Base-by-base conservation (phyloP, 2,797 vertebrate species). In the Alauda arvensis region DNA sequence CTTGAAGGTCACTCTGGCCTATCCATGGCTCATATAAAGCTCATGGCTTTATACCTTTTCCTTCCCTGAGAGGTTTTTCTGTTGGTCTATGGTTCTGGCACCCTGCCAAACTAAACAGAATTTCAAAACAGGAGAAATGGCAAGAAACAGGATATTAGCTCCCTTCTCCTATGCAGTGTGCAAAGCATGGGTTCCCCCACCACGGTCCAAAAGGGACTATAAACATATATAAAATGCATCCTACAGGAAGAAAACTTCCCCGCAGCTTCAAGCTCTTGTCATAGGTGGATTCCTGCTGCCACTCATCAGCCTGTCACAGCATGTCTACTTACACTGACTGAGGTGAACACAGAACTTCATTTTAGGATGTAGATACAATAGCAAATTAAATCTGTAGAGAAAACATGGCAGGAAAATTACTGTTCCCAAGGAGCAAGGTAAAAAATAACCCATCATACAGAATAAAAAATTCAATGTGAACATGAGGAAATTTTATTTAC, bases 251-350 rank as follows among this genome's bases (percentile, higher is more conserved):
- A 77, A 79, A 68, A 13, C 24, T 77, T 52, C 40, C 57, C 51
- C 42, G 40, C 28, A 77, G 33, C 40, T 75, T 84, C 68, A 66
- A 13, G 48, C 23, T 63, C 57, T 63, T 81, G 43, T 60, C 52
- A 17, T 63, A 39, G 57, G 71, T 65, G 25, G 23, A 71, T 88
- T 53, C 83, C 56, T 65, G 85, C 67, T 70, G 80, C 39, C 63
- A 57, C n/a, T 91, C 80, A 66, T 83, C 85, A 92, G 40, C 52
- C 55, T 79, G 43, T 62, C 75, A 68, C 77, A 90, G 40, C 43
- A 71, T 10, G 61, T 46, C 34, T 77, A 20, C 82, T 93, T 77
- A 77, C 51, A 51, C 67, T 8, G 12, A 76, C 46, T 34, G 75
- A 61, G 66, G 20, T 18, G 55, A 82, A n/a, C 5, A 18, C 21